phyloP scores from a whole-genome alignment of 2,797 vertebrate species.

The Hapalemur alaotrensis region DNA sequence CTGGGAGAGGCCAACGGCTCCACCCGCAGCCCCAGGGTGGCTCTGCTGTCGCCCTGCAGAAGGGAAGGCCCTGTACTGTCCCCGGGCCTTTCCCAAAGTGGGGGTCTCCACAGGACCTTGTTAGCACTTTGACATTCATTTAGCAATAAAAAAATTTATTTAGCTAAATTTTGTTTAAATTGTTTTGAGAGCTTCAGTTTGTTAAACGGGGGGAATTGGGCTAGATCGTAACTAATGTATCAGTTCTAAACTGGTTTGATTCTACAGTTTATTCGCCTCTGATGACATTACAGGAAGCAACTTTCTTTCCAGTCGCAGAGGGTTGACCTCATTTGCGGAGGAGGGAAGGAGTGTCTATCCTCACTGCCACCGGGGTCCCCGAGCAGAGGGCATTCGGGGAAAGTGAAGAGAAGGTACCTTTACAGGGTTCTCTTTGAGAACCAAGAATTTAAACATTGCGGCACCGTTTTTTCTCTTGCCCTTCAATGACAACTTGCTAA shows the following conservation, averaged over 20 bases:
- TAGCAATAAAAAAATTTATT: background rate
- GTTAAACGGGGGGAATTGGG: background rate
- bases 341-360: background rate
- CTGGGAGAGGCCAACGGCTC: background rate
- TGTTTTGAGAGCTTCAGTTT: background rate
- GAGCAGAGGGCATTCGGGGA: background rate
- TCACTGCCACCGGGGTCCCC: background rate
- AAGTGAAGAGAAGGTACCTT: background rate
- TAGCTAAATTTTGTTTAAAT: background rate
- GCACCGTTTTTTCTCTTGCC: background rate
- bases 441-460: background rate
- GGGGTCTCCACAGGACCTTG: background rate
- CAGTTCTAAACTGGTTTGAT: fast-evolving
- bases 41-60: background rate
- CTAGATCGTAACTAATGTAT: background rate
- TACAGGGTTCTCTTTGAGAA: background rate
- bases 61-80: background rate
- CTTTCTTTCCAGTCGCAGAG: background rate
- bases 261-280: background rate
- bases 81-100: background rate
- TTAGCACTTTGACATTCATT: background rate
- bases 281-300: fast-evolving
- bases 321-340: background rate
- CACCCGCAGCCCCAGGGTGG: background rate
- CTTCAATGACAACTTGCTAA: background rate